These are phyloP conservation scores for Triops longicaudatus DNA, from an alignment of 1,140 invertebrate genomes.

Conservation along the genomic window DNA sequence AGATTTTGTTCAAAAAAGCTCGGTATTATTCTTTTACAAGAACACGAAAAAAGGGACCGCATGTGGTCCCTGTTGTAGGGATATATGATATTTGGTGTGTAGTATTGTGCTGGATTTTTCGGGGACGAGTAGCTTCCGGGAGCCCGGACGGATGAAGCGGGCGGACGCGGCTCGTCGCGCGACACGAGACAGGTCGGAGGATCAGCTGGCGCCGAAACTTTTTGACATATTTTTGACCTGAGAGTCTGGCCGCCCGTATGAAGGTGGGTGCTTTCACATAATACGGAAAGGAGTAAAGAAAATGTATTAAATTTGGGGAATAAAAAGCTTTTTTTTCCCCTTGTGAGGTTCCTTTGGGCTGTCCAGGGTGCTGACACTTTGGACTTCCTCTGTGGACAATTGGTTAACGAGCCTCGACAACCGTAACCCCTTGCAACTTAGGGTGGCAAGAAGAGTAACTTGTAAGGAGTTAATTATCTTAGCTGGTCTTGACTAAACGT, in stretches of 20 bases:
- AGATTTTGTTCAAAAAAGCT: no score
- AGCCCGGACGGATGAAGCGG: neutral
- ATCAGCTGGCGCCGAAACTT: conserved; percentile 10
- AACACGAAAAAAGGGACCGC: neutral
- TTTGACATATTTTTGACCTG: neutral
- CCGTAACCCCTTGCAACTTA: neutral
- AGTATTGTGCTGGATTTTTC: neutral
- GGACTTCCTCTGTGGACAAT: neutral
- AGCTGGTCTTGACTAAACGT: neutral
- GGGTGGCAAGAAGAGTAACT: neutral
- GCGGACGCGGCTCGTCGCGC: neutral
- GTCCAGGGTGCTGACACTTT: neutral
- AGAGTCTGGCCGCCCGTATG: neutral
- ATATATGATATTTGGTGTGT: neutral
- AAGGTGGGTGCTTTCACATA: no score
- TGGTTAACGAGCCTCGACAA: neutral
- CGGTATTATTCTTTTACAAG: neutral
- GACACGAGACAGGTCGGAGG: conserved; percentile 4
- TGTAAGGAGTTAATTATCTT: neutral
- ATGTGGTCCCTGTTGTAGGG: neutral
- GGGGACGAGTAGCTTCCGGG: neutral
- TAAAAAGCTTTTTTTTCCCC: no score
- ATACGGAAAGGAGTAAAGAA: no score
- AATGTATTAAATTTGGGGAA: no score
- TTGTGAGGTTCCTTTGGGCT: neutral